phyloP scores from a whole-genome alignment of 2,113 vertebrate genomes.

The Upupa epops region DNA sequence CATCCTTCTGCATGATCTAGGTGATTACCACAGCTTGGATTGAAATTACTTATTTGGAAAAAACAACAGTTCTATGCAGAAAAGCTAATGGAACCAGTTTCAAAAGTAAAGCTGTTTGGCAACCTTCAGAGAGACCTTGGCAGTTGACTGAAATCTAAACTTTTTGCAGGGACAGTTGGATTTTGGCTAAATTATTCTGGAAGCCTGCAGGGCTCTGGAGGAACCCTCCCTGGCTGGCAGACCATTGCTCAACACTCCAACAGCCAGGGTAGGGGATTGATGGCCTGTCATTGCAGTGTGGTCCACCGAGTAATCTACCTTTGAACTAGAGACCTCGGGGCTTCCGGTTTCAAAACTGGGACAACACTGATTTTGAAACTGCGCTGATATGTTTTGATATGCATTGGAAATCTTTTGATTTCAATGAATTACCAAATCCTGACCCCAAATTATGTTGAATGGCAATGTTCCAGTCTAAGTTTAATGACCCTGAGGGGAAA shows the following conservation, averaged over 20 bases:
- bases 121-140: conserved; percentile 15
- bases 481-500: neutral
- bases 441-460: conserved; percentile 2
- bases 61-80: neutral
- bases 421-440: conserved; percentile 42
- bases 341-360: conserved; percentile 44
- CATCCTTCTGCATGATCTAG: neutral
- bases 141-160: conserved; percentile 25
- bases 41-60: neutral
- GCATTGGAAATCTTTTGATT: conserved; percentile 23
- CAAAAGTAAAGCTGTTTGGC: neutral
- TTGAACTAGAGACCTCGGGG: conserved; percentile 46
- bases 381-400: conserved; percentile 25
- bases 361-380: conserved; percentile 37
- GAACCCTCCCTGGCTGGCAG: neutral
- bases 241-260: neutral
- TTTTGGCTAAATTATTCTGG: conserved; percentile 18
- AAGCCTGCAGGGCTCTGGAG: neutral
- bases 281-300: neutral
- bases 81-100: conserved; percentile 8
- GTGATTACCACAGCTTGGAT: neutral
- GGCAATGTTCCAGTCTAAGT: neutral
- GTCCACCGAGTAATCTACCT: conserved; percentile 41
- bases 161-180: conserved; percentile 1
- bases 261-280: conserved; percentile 6